A percentile compares a stretch with the other conserved stretches of the same genome.
phyloP scores from a whole-genome alignment of 2,888 invertebrate genomes.

The Marasmarcha lunaedactyla region DNA sequence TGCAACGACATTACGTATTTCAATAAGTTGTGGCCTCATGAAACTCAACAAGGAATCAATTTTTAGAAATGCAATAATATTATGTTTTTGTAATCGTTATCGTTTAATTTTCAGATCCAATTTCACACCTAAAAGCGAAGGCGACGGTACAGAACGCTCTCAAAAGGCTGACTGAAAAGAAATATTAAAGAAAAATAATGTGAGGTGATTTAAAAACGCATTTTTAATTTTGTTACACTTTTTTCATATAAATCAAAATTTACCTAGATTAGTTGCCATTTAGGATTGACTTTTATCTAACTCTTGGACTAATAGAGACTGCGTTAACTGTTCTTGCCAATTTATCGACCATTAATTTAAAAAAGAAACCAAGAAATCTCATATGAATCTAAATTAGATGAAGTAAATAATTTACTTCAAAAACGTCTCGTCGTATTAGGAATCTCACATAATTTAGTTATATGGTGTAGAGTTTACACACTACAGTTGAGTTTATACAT shows the following conservation, averaged over 20 bases:
- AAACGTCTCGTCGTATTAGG: too few species aligned
- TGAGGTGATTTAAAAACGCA: conserved; percentile 45
- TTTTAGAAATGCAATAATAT: too few species aligned
- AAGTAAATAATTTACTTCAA: too few species aligned
- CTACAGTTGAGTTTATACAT: conserved; percentile 13
- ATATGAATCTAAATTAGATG: not conserved
- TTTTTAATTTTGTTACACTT: conserved; percentile 23
- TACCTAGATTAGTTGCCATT: not conserved
- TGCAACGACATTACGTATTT: too few species aligned
- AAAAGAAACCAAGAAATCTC: too few species aligned
- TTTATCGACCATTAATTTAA: too few species aligned
- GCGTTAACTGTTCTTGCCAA: too few species aligned
- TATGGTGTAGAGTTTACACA: conserved; percentile 23
- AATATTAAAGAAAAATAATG: conserved; percentile 38
- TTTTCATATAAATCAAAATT: not conserved
- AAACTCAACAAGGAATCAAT: too few species aligned
- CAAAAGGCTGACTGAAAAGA: conserved; percentile 64
- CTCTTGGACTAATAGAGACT: too few species aligned
- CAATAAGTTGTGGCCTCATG: too few species aligned
- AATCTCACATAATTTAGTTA: not conserved
- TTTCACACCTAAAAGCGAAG: conserved; percentile 66
- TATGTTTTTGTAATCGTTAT: too few species aligned
- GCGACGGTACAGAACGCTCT: conserved; percentile 68
- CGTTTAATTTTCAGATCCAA: conserved; percentile 53
- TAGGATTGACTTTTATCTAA: too few species aligned